Base-by-base conservation (phyloP, 2,113 vertebrate genomes). In the Pterophyllum scalare region DNA sequence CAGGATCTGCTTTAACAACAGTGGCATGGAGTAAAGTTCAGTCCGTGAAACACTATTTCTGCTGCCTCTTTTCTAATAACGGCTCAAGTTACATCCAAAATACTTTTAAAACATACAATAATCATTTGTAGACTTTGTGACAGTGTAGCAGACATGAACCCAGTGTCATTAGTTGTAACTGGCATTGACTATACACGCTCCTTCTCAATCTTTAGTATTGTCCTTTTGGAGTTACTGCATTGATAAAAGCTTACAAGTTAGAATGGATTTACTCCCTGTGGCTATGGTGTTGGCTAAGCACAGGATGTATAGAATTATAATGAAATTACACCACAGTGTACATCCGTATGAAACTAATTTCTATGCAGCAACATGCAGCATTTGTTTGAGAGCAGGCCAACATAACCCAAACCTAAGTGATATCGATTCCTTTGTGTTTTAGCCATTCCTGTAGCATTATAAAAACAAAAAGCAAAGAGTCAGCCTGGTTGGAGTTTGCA, bases 401-500 rank as follows among this genome's bases (percentile, higher is more conserved):
- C 87, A 74, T 86, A 89, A 93, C 88, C 90, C 88, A 91, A 93
- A 93, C 91, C 43, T 91, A 94, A 94, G 94, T 94, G 89, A 89
- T 94, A 94, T 95, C 76, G 93, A 94, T 94, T 95, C 89, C 85
- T 82, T 85, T 91, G 91, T 86, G 88, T 94, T 94, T 94, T 88
- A 90, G 87, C 89, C 84, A 85, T 93, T 93, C 91, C 83, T 90
- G 89, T 86, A 90, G 88, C 89, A 93, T 94, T 93, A 92, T 87
- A 90, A 86, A 93, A 91, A 93, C 81, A 93, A 88, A 93, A 92
- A 90, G 88, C 85, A 81, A 82, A 89, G 83, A 89, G 90, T 94
- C 91, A 89, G 91, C 86, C 85, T 46, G 56, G 81, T 70, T 11
- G 64, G 74, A 88, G 85, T 92, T 93, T 89, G 89, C 82, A 87